Evolutionary conservation across 2,888 invertebrate species (phyloP).

Genomic region (Quadroppia sp.): DNA sequence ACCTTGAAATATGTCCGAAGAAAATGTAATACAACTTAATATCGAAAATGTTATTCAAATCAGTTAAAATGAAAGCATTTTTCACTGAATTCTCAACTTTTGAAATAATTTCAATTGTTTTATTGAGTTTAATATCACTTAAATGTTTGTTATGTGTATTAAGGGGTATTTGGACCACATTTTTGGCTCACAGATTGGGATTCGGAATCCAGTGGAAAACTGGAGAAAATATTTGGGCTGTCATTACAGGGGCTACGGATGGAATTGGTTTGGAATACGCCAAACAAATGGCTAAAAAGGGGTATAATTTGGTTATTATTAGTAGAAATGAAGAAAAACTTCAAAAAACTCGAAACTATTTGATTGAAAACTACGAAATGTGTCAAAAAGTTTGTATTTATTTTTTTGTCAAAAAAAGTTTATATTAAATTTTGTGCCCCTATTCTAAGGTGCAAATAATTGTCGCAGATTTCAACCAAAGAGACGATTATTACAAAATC

Average conservation of each 20-base stretch:
- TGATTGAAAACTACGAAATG: neutral
- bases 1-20: no score
- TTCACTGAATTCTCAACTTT: neutral
- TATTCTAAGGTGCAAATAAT: neutral
- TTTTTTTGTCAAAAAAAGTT: no score
- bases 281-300: constrained; percentile 8
- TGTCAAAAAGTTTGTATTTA: no score
- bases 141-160: neutral
- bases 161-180: neutral
- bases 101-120: neutral
- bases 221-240: constrained; percentile 19
- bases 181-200: constrained; percentile 1
- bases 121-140: neutral
- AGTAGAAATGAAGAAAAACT: constrained; percentile 32
- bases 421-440: neutral
- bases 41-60: no score
- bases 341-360: neutral
- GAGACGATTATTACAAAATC: neutral
- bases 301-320: no score
- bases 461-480: neutral
- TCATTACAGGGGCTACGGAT: constrained; percentile 33
- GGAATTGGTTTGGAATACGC: constrained; percentile 28
- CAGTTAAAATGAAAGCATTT: no score
- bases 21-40: no score
- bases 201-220: neutral